Evolutionary conservation across 1,140 invertebrate species (phyloP), one percentile per base, ranked within the genome.

Genomic region (Hyles euphorbiae): DNA sequence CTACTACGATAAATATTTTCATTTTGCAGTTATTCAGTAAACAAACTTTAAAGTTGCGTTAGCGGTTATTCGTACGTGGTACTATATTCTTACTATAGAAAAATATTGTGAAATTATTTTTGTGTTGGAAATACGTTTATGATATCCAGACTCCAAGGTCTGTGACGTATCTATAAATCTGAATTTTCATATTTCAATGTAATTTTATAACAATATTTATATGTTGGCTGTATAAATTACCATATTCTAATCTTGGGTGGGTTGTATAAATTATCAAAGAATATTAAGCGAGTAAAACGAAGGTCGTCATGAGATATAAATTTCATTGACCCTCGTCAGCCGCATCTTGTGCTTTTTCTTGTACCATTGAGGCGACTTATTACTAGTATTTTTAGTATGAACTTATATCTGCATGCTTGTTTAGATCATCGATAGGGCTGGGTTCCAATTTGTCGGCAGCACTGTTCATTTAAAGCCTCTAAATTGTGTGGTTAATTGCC

Each of bases 401-500:
- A 22, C 22, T 22, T 22, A 22, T 22, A 33, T 32, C 33, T 60
- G 60, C 55, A 67, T 72, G 63, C 63, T 70, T 62, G 53, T 62
- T 64, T 62, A 65, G 59, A 76, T 71, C 75, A 50, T 50, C 56
- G 61, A 58, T 58, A 63, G 56, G 43, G 65, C 63, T 70, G 70
- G 49, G 49, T 48, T 56, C 53, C 55, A 69, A 72, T 76, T 81
- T 75, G 68, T 71, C 44, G 51, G 63, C 49, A 44, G 47, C 50
- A 40, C 61, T 61, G 47, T 61, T 53, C 56, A 57, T 55, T 34
- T 34, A 47, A 48, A 63, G 58, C 67, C 52, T 55, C 57, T 67
- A 76, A 81, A 76, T 81, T 76, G 75, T 68, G 65, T 63, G 68
- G 65, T 70, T 74, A 74, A 61, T 73, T 74, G 63, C 59, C 58